A percentile compares a stretch with the other conserved stretches of the same genome.
Conservation (phyloP, 2,888 invertebrate genomes). For the Volucella inanis region DNA sequence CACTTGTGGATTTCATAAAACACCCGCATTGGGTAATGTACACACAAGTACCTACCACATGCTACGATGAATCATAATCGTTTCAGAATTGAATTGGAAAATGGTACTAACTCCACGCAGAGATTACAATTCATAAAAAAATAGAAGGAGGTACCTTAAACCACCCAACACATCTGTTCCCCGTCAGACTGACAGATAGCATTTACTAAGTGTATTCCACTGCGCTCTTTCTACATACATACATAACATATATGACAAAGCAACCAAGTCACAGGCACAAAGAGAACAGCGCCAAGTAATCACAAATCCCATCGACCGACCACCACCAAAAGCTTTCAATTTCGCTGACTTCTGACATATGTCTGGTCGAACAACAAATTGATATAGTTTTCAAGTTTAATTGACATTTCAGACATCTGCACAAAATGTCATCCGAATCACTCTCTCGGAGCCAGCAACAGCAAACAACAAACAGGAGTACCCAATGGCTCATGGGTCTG, state of each 20-base stretch:
- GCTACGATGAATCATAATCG: slow-evolving; percentile 56
- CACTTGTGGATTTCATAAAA: slow-evolving; percentile 34
- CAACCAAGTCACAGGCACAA: slow-evolving; percentile 5
- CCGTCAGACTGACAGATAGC: slow-evolving; percentile 28
- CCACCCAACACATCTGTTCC: slow-evolving; percentile 43
- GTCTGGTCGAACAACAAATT: slow-evolving; percentile 67
- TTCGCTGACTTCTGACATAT: slow-evolving; percentile 69
- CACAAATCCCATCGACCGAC: slow-evolving; percentile 28
- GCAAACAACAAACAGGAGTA: slow-evolving; percentile 2
- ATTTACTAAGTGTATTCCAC: slow-evolving; percentile 29
- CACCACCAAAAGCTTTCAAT: slow-evolving; percentile 69
- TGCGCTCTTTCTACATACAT: slow-evolving; percentile 5
- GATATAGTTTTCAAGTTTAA: slow-evolving; percentile 74
- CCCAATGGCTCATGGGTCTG: slow-evolving; percentile 10
- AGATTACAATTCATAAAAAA: slow-evolving; percentile 22
- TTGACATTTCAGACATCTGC: slow-evolving; percentile 73
- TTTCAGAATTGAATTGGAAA: slow-evolving; percentile 18
- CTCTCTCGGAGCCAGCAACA: slow-evolving; percentile 18
- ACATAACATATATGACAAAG: not conserved
- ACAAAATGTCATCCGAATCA: slow-evolving; percentile 68
- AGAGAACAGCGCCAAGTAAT: slow-evolving; percentile 34
- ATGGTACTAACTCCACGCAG: slow-evolving; percentile 12
- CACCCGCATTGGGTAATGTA: slow-evolving; percentile 22
- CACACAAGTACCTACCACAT: slow-evolving; percentile 4
- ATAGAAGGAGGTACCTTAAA: not conserved